Conservation (phyloP, 2,888 invertebrate species). For the Clunio marinus region DNA sequence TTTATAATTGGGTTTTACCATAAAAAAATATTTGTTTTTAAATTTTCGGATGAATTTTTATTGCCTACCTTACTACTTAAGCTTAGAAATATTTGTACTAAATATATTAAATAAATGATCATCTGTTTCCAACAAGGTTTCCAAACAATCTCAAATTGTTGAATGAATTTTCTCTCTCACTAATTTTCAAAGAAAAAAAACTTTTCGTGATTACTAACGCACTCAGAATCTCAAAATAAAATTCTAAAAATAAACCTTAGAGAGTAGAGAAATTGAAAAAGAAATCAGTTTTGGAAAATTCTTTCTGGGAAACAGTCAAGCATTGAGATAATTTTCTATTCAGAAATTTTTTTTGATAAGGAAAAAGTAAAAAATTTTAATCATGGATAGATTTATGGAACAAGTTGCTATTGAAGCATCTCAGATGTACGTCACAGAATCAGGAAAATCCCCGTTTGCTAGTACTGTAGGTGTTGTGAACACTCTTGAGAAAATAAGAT, state of each 20-base stretch:
- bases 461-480: slow-evolving; percentile 64
- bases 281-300: slow-evolving; percentile 34
- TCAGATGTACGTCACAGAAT: slow-evolving; percentile 79
- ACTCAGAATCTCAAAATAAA: not conserved
- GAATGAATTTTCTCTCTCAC: not conserved
- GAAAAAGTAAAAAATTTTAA: too few species aligned
- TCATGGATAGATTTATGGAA: slow-evolving; percentile 61
- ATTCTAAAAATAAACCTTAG: slow-evolving; percentile 27
- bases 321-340: not conserved
- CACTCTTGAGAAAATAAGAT: not conserved
- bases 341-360: too few species aligned
- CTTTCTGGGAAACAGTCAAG: not conserved
- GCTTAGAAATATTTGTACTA: too few species aligned
- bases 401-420: slow-evolving; percentile 83
- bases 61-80: too few species aligned
- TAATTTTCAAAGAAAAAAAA: too few species aligned
- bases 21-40: too few species aligned
- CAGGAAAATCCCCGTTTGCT: slow-evolving; percentile 76
- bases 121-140: too few species aligned
- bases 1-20: too few species aligned
- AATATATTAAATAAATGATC: too few species aligned
- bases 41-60: too few species aligned
- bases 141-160: not conserved
- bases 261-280: not conserved
- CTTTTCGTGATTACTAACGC: slow-evolving; percentile 27